Base-by-base conservation (phyloP, 1,140 invertebrate species). In the Elymnias hypermnestra region DNA sequence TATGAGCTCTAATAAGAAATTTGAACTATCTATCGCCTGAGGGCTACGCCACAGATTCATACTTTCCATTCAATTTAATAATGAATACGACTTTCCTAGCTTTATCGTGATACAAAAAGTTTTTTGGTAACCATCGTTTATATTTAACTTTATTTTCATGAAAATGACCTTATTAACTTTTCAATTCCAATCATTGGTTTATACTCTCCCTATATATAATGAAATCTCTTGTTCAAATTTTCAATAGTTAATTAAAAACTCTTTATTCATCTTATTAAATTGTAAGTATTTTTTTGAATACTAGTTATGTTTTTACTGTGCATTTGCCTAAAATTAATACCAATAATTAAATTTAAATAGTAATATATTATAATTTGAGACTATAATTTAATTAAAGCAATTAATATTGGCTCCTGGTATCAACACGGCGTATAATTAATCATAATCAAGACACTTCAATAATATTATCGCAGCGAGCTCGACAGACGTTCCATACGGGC, bases 391-490 rank as follows among this genome's bases (percentile, higher is more conserved):
- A 33, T 33, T 33, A 33, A 14, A 33, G 29, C 29, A 33, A 33
- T 14, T 33, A 33, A 33, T 33, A 15, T 33, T 33, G 29, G 29
- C 29, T 15, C 15, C 12, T 4, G 6, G 15, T 15, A 33, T 33
- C 29, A 33, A 33, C 29, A 6, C 7, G 13, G 12, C 18, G 19
- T 13, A 35, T 35, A 35, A 45, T 36, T 26, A 26, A 45, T 44
- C 42, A 36, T 14, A 25, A 25, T 44, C 3, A 44, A 36, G 31
- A 35, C 21, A 23, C 42, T 57, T 54, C 56, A 55, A 57, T 51
- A 56, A 62, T 57, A 64, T 63, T 57, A 59, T 57, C 60, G 51
- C 56, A 52, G 41, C 25, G 33, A 7, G 40, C 38, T 9, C 14
- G 19, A n/a, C 10, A 15, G 8, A 10, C 12, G 35, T 38, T 17